Evolutionary conservation across 1,140 invertebrate genomes (phyloP).

Genomic region (Lucilia cuprina): DNA sequence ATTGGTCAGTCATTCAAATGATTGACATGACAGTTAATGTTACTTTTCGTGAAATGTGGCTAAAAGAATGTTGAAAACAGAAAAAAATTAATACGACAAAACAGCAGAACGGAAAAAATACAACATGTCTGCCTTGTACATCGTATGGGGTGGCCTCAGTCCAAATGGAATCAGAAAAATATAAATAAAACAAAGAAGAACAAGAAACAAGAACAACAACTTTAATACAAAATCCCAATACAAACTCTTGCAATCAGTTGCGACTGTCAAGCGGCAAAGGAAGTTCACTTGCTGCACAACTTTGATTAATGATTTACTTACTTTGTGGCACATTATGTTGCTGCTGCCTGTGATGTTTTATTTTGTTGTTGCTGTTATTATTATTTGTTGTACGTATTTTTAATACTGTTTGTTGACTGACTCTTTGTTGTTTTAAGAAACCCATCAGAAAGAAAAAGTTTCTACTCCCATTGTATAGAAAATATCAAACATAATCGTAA

Average conservation of each 20-base stretch:
- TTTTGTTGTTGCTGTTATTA: neutral
- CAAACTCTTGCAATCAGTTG: slow-evolving; percentile 57
- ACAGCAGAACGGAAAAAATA: slow-evolving; percentile 3
- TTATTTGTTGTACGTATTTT: neutral
- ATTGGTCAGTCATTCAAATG: slow-evolving; percentile 3
- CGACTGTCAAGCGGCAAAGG: slow-evolving; percentile 62
- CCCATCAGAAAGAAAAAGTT: slow-evolving; percentile 48
- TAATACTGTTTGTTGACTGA: neutral
- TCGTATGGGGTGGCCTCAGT: slow-evolving; percentile 35
- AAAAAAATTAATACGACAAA: neutral
- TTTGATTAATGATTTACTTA: slow-evolving; percentile 58
- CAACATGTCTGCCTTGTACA: slow-evolving; percentile 31
- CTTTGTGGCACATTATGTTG: slow-evolving; percentile 51
- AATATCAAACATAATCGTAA: neutral
- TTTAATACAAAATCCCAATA: slow-evolving; percentile 37
- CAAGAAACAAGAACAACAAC: neutral
- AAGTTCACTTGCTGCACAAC: slow-evolving; percentile 60
- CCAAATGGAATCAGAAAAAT: slow-evolving; percentile 8
- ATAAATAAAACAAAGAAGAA: neutral
- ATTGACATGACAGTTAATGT: slow-evolving; percentile 34
- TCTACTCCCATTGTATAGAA: neutral
- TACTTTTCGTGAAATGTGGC: slow-evolving; percentile 1
- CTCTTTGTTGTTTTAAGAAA: slow-evolving; percentile 44
- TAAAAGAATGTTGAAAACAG: slow-evolving; percentile 5
- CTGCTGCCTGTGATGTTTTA: slow-evolving; percentile 10